Base-by-base conservation (phyloP, 2,888 invertebrate genomes). In the Ptychoptera albimana region DNA sequence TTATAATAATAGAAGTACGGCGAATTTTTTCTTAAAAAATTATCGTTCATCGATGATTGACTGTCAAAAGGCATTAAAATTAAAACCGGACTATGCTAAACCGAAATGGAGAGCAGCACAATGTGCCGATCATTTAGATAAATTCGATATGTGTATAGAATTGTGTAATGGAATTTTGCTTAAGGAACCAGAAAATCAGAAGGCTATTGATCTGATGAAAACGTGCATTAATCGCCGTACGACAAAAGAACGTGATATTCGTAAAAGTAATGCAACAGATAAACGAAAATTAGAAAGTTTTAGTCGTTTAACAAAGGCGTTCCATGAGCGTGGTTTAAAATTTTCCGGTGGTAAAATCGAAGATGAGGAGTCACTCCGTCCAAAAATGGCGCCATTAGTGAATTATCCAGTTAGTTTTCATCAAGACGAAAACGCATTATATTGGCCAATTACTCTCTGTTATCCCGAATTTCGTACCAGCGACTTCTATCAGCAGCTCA, bases 1-100 rank as follows among this genome's bases (percentile, higher is more conserved):
- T 11, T 84, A 88, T 56, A 89, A 91, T 55, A 98, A 98, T 60
- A 73, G 97, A 49, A 85, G 94, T 2, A 91, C 94, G 0, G 75
- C 89, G 0, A 83, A 96, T 55, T 92, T 73, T 60, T 79, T 83
- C 58, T 60, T 96, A 30, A 77, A 87, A 63, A 89, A 87, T 61
- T 83, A 77, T 15, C 58, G 59, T 52, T 86, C 88, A 2, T 71
- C 86, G 9, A 66, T 92, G 12, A 70, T 68, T 48, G 96, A 96
- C 60, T 85, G 87, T 50, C 75, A 84, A 56, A 68, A 72, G 54
- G 89, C 93, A 0, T 56, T 92, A 15, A 74, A 76, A 55, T 71
- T 82, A 38, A 82, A 86, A 52, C 73, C 81, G 0, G 68, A 77
- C 48, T 88, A 94, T 60, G 59, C 69, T 1, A 93, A 96, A 68